Evolutionary conservation across 2,888 invertebrate genomes (phyloP).

Genomic region (Diabrotica balteata): DNA sequence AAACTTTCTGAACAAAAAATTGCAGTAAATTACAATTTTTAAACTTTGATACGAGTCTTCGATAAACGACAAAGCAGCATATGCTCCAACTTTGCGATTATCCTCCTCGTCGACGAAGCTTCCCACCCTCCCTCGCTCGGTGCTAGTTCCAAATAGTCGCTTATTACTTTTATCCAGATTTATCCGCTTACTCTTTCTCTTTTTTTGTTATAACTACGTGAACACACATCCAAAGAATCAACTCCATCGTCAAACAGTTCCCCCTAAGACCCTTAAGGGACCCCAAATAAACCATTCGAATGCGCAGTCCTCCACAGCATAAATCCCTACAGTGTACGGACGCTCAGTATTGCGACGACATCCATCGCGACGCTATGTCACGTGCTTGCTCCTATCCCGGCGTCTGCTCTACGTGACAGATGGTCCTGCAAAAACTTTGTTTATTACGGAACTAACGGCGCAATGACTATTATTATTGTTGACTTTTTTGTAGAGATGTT

Average conservation of each 20-base stretch:
- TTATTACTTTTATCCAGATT: conserved; percentile 18
- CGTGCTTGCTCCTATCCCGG: conserved; percentile 22
- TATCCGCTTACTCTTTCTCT: conserved; percentile 10
- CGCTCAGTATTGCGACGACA: conserved; percentile 50
- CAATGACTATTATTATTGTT: not conserved
- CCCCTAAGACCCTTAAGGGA: conserved; percentile 33
- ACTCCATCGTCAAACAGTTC: conserved; percentile 27
- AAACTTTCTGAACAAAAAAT: too few species aligned
- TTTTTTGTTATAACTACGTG: conserved; percentile 15
- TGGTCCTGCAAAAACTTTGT: not conserved
- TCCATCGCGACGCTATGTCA: conserved; percentile 45
- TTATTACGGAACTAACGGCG: not conserved
- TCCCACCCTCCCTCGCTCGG: too few species aligned
- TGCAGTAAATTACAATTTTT: too few species aligned
- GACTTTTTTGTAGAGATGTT: not conserved
- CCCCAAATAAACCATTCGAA: conserved; percentile 28
- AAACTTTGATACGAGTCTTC: too few species aligned
- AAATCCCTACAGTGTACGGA: conserved; percentile 22
- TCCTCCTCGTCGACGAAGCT: too few species aligned
- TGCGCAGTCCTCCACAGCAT: conserved; percentile 30
- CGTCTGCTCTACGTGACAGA: conserved; percentile 12
- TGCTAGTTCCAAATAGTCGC: conserved; percentile 7
- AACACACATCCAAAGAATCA: conserved; percentile 28
- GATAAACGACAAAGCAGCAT: too few species aligned
- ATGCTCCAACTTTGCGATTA: too few species aligned